Evolutionary conservation across 2,113 vertebrate species (phyloP).

Genomic region (Beaufortia kweichowensis): DNA sequence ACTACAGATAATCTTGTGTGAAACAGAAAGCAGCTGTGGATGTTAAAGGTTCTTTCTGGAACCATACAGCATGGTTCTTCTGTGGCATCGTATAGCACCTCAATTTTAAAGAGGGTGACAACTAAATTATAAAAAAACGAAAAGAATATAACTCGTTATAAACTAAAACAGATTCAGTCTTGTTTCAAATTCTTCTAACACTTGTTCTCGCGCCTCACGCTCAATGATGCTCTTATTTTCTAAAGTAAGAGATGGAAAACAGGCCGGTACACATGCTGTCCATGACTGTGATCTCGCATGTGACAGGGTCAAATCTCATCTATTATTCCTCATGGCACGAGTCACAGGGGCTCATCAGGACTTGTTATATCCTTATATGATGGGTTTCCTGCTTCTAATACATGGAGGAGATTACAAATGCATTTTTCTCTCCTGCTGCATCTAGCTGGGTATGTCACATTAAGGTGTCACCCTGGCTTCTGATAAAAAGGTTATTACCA

Average conservation of each 20-base stretch:
- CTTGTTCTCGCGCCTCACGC: slow-evolving; percentile 16
- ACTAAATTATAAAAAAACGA: too few relatives aligned
- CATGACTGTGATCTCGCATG: slow-evolving; percentile 51
- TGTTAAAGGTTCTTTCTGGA: too few relatives aligned
- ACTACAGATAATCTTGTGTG: too few relatives aligned
- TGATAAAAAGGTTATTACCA: slow-evolving; percentile 58
- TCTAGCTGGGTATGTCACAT: slow-evolving; percentile 57
- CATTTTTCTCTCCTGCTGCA: slow-evolving; percentile 55
- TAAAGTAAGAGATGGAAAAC: slow-evolving; percentile 60
- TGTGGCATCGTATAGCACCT: too few relatives aligned
- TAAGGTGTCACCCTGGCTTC: slow-evolving; percentile 50
- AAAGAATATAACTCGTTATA: neutral
- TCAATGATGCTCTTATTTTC: slow-evolving; percentile 56
- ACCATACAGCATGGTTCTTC: too few relatives aligned
- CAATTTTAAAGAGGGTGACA: too few relatives aligned
- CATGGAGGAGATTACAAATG: slow-evolving; percentile 62
- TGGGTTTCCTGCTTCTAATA: slow-evolving; percentile 62
- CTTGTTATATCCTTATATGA: slow-evolving; percentile 68
- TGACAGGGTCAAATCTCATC: slow-evolving; percentile 64
- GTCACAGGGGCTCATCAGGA: slow-evolving; percentile 59
- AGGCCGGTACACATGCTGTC: slow-evolving; percentile 44
- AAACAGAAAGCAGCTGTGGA: too few relatives aligned
- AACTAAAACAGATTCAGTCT: neutral
- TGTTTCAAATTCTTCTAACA: slow-evolving; percentile 2
- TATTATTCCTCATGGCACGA: slow-evolving; percentile 61